phyloP scores from a whole-genome alignment of 1,140 invertebrate genomes.

The Nylanderia fulva region DNA sequence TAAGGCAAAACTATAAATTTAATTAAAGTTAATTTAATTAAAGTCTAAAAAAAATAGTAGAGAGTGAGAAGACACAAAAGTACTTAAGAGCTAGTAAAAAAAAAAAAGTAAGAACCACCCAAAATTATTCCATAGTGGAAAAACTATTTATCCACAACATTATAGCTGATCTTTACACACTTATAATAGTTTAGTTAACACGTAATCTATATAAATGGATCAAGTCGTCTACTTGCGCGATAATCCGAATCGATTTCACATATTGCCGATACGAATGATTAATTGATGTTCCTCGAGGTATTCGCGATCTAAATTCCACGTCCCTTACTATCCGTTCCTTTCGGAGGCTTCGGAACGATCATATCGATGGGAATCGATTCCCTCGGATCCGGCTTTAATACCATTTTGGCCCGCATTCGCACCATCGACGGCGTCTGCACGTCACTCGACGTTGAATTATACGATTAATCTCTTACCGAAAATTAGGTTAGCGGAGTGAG shows the following conservation, averaged over 20 bases:
- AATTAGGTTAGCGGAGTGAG: conserved; percentile 72
- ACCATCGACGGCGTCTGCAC: conserved; percentile 61
- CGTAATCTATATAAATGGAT: conserved; percentile 58
- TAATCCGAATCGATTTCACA: conserved; percentile 51
- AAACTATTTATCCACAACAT: not conserved
- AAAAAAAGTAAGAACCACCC: too few relatives aligned
- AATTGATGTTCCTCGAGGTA: conserved; percentile 52
- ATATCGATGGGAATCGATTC: conserved; percentile 56
- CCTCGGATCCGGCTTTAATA: conserved; percentile 63
- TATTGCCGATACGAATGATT: conserved; percentile 64
- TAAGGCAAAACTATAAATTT: too few relatives aligned
- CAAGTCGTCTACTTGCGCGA: conserved; percentile 19
- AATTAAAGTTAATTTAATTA: too few relatives aligned
- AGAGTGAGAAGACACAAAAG: too few relatives aligned
- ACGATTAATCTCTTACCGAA: conserved; percentile 72
- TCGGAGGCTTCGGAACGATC: conserved; percentile 42
- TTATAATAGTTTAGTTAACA: conserved; percentile 22
- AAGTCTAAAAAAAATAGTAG: too few relatives aligned
- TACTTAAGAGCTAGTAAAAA: too few relatives aligned
- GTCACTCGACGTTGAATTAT: conserved; percentile 67
- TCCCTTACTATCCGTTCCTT: conserved; percentile 49
- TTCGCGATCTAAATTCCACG: conserved; percentile 58
- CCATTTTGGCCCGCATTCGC: conserved; percentile 62
- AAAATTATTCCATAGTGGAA: too few relatives aligned
- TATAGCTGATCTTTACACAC: too few relatives aligned